Base-by-base conservation (phyloP, 2,797 vertebrate species). In the Dermochelys coriacea region DNA sequence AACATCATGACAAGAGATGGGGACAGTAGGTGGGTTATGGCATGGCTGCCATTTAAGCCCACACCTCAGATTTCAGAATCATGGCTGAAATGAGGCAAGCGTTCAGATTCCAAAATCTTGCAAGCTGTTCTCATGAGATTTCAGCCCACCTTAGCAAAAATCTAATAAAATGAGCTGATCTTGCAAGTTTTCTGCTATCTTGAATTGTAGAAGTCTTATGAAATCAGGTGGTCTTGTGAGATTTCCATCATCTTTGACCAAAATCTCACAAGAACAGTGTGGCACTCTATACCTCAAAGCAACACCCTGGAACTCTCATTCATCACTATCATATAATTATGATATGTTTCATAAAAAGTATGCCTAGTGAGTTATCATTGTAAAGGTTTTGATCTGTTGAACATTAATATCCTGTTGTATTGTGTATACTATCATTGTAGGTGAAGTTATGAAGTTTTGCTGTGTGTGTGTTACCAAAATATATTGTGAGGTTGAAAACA, bases 81-180 rank as follows among this genome's bases (percentile, higher is more conserved):
- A 91, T 85, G 37, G 9, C 31, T 87, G 82, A 88, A 93, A 34
- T 37, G 75, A 31, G 85, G 87, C 51, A 51, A 95, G 89, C 29
- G 91, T 12, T 89, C 1, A 84, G 77, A 89, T 2, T 84, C 87
- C 23, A 94, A 91, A 86, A 88, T 74, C 80, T 88, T 90, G 50
- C 74, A 74, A 88, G 64, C 5, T 47, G 71, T 86, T 71, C 68
- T 23, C 68, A 23, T 23, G 21, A 71, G n/a, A 37, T 71, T 94
- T 94, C 80, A 93, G 85, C 83, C 6, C 79, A 15, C 4, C 27
- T 93, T 95, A 87, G 91, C 82, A 94, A 95, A 90, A 92, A 55
- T 84, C 51, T 37, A 82, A 27, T 77, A 86, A 91, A 59, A 90
- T 55, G 29, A 89, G 41, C 64, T 84, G 47, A 83, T 61, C 71